Conservation (phyloP, 2,797 vertebrate genomes). For the Sebastes nivosus region DNA sequence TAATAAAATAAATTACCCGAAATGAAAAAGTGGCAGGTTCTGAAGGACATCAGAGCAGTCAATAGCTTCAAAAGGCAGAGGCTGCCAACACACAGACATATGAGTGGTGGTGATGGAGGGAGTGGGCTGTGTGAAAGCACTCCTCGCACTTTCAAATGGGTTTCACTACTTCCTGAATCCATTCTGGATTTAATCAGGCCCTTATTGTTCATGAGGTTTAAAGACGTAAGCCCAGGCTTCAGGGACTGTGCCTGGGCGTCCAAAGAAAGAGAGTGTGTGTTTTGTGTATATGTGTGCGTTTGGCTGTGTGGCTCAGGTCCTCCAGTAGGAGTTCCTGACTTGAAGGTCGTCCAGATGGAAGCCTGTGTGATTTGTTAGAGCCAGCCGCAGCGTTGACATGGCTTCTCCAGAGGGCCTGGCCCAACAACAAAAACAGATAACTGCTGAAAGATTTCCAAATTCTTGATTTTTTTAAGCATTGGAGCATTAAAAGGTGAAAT, state of each 20-base stretch:
- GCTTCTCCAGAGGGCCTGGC: slow-evolving; percentile 33
- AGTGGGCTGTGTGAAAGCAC: slow-evolving; percentile 47
- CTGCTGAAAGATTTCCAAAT: slow-evolving; percentile 11
- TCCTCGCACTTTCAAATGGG: slow-evolving; percentile 41
- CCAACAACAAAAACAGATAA: slow-evolving; percentile 55
- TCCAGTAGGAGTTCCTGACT: slow-evolving; percentile 33
- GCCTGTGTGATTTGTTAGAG: slow-evolving; percentile 40
- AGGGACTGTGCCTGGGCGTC: slow-evolving; percentile 18
- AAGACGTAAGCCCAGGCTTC: slow-evolving; percentile 43
- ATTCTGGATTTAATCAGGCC: slow-evolving; percentile 52
- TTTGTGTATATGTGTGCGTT: slow-evolving; percentile 5
- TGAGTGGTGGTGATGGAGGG: slow-evolving; percentile 27
- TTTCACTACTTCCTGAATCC: slow-evolving; percentile 50
- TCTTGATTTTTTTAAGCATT: slow-evolving; percentile 19
- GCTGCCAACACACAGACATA: slow-evolving; percentile 42
- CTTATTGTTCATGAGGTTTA: slow-evolving; percentile 43
- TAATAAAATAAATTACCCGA: slow-evolving; percentile 29
- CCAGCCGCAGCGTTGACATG: slow-evolving; percentile 30
- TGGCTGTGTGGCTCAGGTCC: slow-evolving; percentile 11
- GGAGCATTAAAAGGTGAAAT: slow-evolving; percentile 14
- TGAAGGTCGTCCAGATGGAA: slow-evolving; percentile 54
- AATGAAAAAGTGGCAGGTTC: slow-evolving; percentile 41
- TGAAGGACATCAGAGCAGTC: slow-evolving; percentile 48
- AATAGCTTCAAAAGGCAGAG: slow-evolving; percentile 43
- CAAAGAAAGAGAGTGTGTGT: slow-evolving; percentile 18